Evolutionary conservation across 2,797 vertebrate genomes (phyloP), one percentile per base, ranked within the genome.

Genomic region (Phoebastria nigripes): DNA sequence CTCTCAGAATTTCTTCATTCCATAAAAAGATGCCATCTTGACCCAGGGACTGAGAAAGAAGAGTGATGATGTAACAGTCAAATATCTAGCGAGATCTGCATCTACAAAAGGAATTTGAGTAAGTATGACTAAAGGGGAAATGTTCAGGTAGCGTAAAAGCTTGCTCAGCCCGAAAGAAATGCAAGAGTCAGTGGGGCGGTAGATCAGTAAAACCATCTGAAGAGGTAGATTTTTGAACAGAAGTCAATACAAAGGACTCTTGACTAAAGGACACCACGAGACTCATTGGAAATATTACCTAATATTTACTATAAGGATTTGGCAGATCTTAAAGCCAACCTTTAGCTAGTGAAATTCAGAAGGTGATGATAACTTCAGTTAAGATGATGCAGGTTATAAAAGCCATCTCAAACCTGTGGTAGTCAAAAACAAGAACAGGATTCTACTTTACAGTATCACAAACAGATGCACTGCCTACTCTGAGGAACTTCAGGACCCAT

Each of bases 401-500:
- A 39, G 11, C 26, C 56, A 63, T 11, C 73, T 66, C 65, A 44
- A 46, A 69, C 1, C 0, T 0, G 6, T 1, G 8, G 6, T 0
- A 63, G n/a, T 8, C 52, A 59, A 59, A 84, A 63, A 8, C 3
- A 67, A 81, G 59, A 80, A 15, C 16, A 67, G 69, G 44, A 26
- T 66, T 84, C 26, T 29, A 12, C n/a, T 28, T 58, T 18, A 15
- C 51, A 59, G 52, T 7, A 10, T 13, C 82, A 39, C 79, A 77
- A 19, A 31, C 10, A 59, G 39, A 33, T 4, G 37, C 31, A 8
- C 47, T 15, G 33, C 42, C 72, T 7, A 1, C 42, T n/a, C 76
- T 14, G 73, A 87, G 62, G 59, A 59, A 21, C 51, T 72, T 19
- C 62, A 42, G 41, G 9, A 76, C 5, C 11, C 8, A 3, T 10